Percentiles rank a stretch among this genome's conserved stretches.
Evolutionary conservation across 2,113 vertebrate species (phyloP).

Genomic region (Tychaedon coryphoeus): DNA sequence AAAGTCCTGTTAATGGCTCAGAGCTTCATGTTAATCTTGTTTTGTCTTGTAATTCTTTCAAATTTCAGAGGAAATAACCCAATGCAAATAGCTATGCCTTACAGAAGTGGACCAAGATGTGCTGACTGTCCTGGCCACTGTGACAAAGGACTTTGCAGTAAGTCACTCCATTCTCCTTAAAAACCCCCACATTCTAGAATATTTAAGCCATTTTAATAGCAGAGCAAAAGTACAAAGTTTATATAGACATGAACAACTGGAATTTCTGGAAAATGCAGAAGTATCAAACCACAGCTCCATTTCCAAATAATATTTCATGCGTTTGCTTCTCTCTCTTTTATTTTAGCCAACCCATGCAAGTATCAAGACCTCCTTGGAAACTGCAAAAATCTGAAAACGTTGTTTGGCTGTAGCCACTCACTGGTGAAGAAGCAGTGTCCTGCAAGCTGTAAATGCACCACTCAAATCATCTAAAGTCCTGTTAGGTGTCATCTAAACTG

Average conservation of each 20-base stretch:
- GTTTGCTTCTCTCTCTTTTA: not conserved
- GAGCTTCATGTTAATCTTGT: not conserved
- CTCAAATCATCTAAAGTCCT: conserved; percentile 10
- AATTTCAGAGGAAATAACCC: conserved; percentile 65
- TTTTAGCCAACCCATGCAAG: conserved; percentile 50
- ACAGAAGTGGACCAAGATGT: conserved; percentile 43
- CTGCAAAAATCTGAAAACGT: not conserved
- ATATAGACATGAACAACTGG: accelerated
- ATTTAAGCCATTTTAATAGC: not conserved
- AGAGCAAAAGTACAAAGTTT: not conserved
- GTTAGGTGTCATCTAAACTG: not conserved
- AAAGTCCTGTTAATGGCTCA: not conserved
- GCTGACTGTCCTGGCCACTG: conserved; percentile 59
- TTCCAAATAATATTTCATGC: not conserved
- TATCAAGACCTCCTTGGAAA: not conserved
- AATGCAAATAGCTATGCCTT: conserved; percentile 16
- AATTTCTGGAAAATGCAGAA: not conserved
- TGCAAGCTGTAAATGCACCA: conserved; percentile 21
- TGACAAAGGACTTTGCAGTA: conserved; percentile 73
- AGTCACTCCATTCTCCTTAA: conserved; percentile 3
- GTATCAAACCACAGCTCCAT: not conserved
- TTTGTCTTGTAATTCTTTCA: not conserved
- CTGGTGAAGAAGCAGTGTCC: not conserved
- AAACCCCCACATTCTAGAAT: accelerated
- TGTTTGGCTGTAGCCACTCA: not conserved